Base-by-base conservation (phyloP, 2,888 invertebrate species). In the Scaptodrosophila latifasciaeformis region DNA sequence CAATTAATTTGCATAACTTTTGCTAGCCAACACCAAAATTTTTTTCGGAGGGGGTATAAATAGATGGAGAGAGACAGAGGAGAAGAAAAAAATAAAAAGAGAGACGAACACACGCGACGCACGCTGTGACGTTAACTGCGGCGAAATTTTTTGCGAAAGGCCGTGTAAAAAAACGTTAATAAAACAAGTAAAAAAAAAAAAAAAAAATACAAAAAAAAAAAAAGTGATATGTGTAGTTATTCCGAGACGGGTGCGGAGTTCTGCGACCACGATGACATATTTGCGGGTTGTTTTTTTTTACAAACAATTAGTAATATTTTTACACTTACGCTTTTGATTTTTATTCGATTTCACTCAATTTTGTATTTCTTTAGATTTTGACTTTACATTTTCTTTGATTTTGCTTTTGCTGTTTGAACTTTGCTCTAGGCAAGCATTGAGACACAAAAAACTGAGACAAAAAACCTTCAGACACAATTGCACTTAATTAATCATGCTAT, bases 1-100 rank as follows among this genome's bases (percentile, higher is more conserved):
- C 62, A 62, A 71, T 68, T 65, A 76, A 78, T 71, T 70, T 71
- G 69, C 70, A 76, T 69, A 68, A 68, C 62, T 62, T 76, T 72
- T 56, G 58, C 59, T 15, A 15, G n/a, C n/a, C n/a, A n/a, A n/a
- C n/a, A n/a, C n/a, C n/a, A n/a, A n/a, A n/a, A n/a, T n/a, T n/a
- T n/a, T n/a, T n/a, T n/a, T n/a, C n/a, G n/a, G n/a, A n/a, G 18
- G 2, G 37, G 15, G 37, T 5, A 10, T 7, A n/a, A 31, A n/a
- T 31, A 37, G n/a, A 37, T 1, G 10, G 3, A 37, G n/a, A 15
- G 9, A 13, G 37, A 17, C 17, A 37, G n/a, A 30, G 4, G 6
- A 10, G 30, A 15, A 17, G 37, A 37, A 15, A 35, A 5, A 35
- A 2, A 1, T 2, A 13, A 13, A 35, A 12, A 35, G 35, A 12